Evolutionary conservation across 2,888 invertebrate genomes (phyloP), one percentile per base, ranked within the genome.

Genomic region (Acleris laterana): DNA sequence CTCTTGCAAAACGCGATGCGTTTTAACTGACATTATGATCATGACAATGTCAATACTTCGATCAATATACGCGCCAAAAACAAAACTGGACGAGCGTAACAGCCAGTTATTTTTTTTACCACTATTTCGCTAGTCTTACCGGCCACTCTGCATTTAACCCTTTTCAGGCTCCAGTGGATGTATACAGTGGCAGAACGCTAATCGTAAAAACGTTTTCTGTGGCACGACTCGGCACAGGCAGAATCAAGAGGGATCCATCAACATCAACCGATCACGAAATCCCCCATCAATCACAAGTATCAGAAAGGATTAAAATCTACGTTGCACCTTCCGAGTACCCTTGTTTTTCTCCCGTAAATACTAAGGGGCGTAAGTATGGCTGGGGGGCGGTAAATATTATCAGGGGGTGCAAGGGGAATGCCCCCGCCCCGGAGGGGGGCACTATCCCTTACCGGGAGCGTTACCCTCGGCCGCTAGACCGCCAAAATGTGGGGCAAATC

Each of bases 331-430:
- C 90, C 84, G 89, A 91, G 91, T 92, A 90, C 93, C 93, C 93
- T 92, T 93, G 93, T 93, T 93, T 93, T 93, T 92, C 93, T 93
- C 90, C 92, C 93, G 93, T 91, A 92, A 93, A 93, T 92, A 90
- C 90, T 89, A 87, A 91, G 93, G 93, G 93, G 93, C 90, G 92
- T 92, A 93, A 92, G 93, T 91, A 93, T 87, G 78, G 91, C 93
- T 88, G 89, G 90, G 91, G 92, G 93, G 93, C 93, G 93, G 93
- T 85, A 91, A 93, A 93, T 93, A 92, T 92, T 90, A 91, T 89
- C 88, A 81, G 88, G 90, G 90, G 87, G 84, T 74, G 78, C 78
- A 84, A 85, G 80, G 80, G 84, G 76, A 77, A 79, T 78, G 76
- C 77, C 85, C 83, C 83, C 85, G 83, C 81, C 82, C 79, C 75